Evolutionary conservation across 2,113 vertebrate genomes (phyloP), one percentile per base, ranked within the genome.

Genomic region (Eurystomus gularis): DNA sequence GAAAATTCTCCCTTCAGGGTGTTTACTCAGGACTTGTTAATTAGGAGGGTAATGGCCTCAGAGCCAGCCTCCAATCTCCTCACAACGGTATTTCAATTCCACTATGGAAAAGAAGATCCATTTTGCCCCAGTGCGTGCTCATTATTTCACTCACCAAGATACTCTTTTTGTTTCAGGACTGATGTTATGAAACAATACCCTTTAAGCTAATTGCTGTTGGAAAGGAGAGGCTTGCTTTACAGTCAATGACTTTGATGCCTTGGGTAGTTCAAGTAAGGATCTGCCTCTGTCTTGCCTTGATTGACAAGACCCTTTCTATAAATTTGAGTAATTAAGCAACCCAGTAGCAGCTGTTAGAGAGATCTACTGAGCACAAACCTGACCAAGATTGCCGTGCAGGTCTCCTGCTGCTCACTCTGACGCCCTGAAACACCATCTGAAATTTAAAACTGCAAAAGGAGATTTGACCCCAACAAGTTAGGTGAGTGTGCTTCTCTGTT

Each of bases 261-360:
- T 93, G 31, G 79, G 93, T 90, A n/a, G 65, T 97, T 98, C 97
- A 96, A 97, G 98, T 96, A 97, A 97, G 95, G 94, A 98, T 98
- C 96, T 97, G 98, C 95, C 97, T 97, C 92, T 77, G 71, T 95
- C 93, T 93, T 93, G 64, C 84, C 93, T 94, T 98, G 98, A 98
- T 84, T 98, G 97, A 97, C 97, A 97, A 88, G 95, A 77, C 91
- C 65, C 86, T 96, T 85, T 54, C 97, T 98, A 98, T 98, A 98
- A 98, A 98, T 98, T 66, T 78, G 94, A 95, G 97, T 94, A 96
- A 82, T 89, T 82, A 95, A 94, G 81, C 90, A 97, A 77, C 66
- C 78, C 83, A 75, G 73, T 76, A 87, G 87, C 90, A 96, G 93
- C 90, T 78, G 52, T 68, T 60, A 76, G 88, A 86, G 82, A 97